These are phyloP conservation scores for Nasonia vitripennis DNA, from an alignment of 1,140 invertebrate species.

Conservation along the genomic window DNA sequence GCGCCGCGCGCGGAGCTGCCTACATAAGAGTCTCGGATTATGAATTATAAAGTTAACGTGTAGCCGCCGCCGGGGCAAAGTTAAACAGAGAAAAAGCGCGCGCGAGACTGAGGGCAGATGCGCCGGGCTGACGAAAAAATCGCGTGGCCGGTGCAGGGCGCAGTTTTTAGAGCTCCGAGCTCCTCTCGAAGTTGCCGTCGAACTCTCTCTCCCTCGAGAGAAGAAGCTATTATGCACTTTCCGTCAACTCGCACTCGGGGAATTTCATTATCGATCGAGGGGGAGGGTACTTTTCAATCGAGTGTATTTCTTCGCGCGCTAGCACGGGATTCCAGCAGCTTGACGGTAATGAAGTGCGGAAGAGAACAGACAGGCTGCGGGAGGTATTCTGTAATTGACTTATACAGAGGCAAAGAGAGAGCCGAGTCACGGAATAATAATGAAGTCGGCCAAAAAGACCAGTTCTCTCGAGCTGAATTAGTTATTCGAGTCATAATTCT, in stretches of 20 bases:
- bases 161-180: not conserved
- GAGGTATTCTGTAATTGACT: not conserved
- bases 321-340: not conserved
- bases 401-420: not conserved
- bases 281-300: too few relatives aligned
- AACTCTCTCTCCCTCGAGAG: not conserved
- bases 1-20: not conserved
- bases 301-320: not conserved
- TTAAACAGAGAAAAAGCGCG: slow-evolving; percentile 17
- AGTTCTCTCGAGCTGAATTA: not conserved
- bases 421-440: not conserved
- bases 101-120: not conserved
- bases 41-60: slow-evolving; percentile 38
- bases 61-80: slow-evolving; percentile 17
- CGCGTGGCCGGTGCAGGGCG: too few relatives aligned
- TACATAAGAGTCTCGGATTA: slow-evolving; percentile 3
- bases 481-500: not conserved
- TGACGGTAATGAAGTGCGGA: not conserved
- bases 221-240: not conserved
- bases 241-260: not conserved
- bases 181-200: not conserved
- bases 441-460: not conserved
- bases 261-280: not conserved
- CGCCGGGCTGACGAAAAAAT: not conserved
- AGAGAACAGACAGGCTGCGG: too few relatives aligned